phyloP scores from a whole-genome alignment of 2,888 invertebrate species.

The Cryptus viduatorius region DNA sequence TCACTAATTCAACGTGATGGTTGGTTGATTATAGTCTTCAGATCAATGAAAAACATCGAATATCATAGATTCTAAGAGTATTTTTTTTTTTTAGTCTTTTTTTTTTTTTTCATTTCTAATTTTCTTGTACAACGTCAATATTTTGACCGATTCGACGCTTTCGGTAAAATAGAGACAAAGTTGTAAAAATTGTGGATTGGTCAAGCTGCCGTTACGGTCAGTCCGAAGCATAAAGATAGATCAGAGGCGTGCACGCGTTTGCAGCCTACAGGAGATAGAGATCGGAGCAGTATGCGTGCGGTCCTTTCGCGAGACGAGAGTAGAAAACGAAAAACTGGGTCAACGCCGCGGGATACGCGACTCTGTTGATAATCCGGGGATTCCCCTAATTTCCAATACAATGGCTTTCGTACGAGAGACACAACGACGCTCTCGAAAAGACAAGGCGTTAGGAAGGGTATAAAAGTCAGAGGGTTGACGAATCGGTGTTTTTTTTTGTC shows the following conservation, averaged over 20 bases:
- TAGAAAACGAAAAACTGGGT: slow-evolving; percentile 54
- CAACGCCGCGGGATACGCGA: slow-evolving; percentile 46
- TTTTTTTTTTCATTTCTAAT: too few relatives aligned
- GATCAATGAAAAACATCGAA: too few relatives aligned
- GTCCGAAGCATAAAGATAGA: slow-evolving; percentile 27
- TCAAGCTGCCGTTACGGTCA: slow-evolving; percentile 50
- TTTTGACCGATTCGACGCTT: slow-evolving; percentile 31
- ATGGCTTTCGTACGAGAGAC: slow-evolving; percentile 10
- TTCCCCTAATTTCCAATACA: slow-evolving; percentile 44
- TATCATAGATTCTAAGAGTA: not conserved
- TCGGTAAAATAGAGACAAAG: not conserved
- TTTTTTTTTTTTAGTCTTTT: not conserved
- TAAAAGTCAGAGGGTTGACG: slow-evolving; percentile 77
- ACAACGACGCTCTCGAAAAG: not conserved
- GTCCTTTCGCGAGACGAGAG: slow-evolving; percentile 57
- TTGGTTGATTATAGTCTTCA: too few relatives aligned
- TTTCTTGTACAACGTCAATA: slow-evolving; percentile 7
- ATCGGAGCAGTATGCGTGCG: slow-evolving; percentile 61
- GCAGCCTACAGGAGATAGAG: slow-evolving; percentile 20
- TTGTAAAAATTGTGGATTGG: slow-evolving; percentile 33
- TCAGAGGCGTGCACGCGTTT: slow-evolving; percentile 25
- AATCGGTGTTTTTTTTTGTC: slow-evolving; percentile 65
- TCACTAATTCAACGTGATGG: too few relatives aligned
- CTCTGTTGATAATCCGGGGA: slow-evolving; percentile 37
- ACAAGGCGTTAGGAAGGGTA: slow-evolving; percentile 58